Percentiles rank a stretch among this genome's conserved stretches.
Evolutionary conservation across 2,888 invertebrate genomes (phyloP).

Genomic region (Hydroisotoma schaefferi): DNA sequence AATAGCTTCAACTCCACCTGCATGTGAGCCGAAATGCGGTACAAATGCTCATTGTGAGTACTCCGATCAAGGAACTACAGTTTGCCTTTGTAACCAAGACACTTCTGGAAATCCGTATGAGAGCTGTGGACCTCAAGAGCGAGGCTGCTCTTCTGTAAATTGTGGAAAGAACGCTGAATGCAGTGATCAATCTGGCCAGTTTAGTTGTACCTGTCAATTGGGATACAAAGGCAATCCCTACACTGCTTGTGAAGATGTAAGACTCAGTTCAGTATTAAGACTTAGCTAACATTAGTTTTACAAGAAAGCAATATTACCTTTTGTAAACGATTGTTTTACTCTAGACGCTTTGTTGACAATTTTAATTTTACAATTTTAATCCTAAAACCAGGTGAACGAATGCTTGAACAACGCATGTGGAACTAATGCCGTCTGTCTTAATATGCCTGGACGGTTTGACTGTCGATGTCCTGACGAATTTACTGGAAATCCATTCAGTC

Average conservation of each 20-base stretch:
- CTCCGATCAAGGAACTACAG: slow-evolving; percentile 40
- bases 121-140: slow-evolving; percentile 68
- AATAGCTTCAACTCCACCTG: slow-evolving; percentile 69
- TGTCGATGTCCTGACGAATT: slow-evolving; percentile 81
- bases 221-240: slow-evolving; percentile 85
- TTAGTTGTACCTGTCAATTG: slow-evolving; percentile 68
- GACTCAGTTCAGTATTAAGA: neutral
- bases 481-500: slow-evolving; percentile 81
- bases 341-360: too few species aligned
- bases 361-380: too few species aligned
- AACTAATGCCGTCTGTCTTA: slow-evolving; percentile 79
- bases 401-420: slow-evolving; percentile 76
- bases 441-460: slow-evolving; percentile 81
- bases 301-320: too few species aligned
- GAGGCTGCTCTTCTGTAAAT: slow-evolving; percentile 66
- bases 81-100: slow-evolving; percentile 79
- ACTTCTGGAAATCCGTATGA: slow-evolving; percentile 83
- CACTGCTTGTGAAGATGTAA: slow-evolving; percentile 68
- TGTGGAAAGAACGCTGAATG: slow-evolving; percentile 80
- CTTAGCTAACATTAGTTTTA: too few species aligned
- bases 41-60: slow-evolving; percentile 84
- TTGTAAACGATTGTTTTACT: too few species aligned
- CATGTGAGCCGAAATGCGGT: slow-evolving; percentile 75
- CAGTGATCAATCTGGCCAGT: slow-evolving; percentile 65
- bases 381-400: slow-evolving; percentile 71